Conservation (phyloP, 1,140 invertebrate species). For the Lordiphosa stackelbergi region DNA sequence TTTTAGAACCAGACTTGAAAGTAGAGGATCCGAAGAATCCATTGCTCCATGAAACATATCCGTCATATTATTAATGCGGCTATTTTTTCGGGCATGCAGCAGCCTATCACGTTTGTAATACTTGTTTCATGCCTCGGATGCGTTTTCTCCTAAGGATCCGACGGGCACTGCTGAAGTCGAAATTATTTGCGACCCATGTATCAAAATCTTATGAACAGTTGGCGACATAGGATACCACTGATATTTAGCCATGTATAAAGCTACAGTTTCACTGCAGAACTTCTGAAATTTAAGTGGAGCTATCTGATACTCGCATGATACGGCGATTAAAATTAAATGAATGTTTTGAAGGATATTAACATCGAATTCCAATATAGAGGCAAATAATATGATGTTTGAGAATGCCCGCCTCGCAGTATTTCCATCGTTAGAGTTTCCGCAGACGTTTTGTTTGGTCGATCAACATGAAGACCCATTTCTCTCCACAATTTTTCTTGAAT, state of each 20-base stretch:
- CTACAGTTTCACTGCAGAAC: background rate
- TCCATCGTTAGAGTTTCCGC: conserved; percentile 18
- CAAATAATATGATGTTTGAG: conserved; percentile 17
- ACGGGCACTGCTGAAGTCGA: conserved; percentile 12
- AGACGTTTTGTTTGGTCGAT: conserved; percentile 17
- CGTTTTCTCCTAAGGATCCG: conserved; percentile 19
- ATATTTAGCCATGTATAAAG: conserved; percentile 14
- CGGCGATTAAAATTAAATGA: background rate
- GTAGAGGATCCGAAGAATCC: background rate
- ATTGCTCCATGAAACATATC: conserved; percentile 2
- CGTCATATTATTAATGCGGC: background rate
- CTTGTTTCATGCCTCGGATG: conserved; percentile 4
- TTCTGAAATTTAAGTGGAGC: background rate
- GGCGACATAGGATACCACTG: conserved; percentile 19
- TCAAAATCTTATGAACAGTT: conserved; percentile 21
- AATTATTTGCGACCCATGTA: conserved; percentile 25
- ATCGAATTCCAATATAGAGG: conserved; percentile 7
- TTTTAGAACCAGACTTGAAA: too few species aligned
- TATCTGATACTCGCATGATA: background rate
- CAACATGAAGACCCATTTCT: conserved; percentile 21
- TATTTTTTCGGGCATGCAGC: background rate
- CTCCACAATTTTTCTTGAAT: conserved; percentile 3
- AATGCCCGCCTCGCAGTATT: conserved; percentile 20
- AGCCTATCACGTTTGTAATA: conserved; percentile 3
- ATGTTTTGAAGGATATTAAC: background rate